Conservation (phyloP, 2,888 invertebrate species). For the Drosophila kambysellisi region DNA sequence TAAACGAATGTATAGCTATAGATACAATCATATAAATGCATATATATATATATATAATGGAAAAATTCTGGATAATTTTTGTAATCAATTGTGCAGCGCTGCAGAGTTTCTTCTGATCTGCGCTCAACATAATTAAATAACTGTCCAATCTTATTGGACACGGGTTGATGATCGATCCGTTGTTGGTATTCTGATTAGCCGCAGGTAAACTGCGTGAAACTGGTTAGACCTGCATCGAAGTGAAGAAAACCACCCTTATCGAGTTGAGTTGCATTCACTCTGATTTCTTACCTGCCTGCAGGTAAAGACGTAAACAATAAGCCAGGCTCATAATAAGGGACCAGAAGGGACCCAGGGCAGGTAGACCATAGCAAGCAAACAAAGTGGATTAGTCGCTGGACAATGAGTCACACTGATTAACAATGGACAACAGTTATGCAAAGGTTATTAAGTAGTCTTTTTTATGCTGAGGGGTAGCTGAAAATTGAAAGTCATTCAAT, state of each 20-base stretch:
- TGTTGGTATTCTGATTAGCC: slow-evolving; percentile 32
- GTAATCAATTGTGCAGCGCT: slow-evolving; percentile 23
- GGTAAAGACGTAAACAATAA: slow-evolving; percentile 63
- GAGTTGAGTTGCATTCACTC: slow-evolving; percentile 27
- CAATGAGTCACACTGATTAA: slow-evolving; percentile 67
- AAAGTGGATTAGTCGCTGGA: slow-evolving; percentile 52
- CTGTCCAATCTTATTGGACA: slow-evolving; percentile 60
- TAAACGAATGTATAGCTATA: slow-evolving; percentile 35
- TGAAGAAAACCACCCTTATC: slow-evolving; percentile 61
- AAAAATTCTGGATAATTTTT: slow-evolving; percentile 13
- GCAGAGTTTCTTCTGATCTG: slow-evolving; percentile 4
- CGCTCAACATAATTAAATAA: slow-evolving; percentile 28
- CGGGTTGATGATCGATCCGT: slow-evolving; percentile 11
- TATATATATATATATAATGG: neutral
- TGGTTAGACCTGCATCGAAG: slow-evolving; percentile 52
- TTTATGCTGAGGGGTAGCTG: slow-evolving; percentile 24
- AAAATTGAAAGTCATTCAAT: slow-evolving; percentile 39
- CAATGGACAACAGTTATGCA: slow-evolving; percentile 48
- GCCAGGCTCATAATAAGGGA: slow-evolving; percentile 21
- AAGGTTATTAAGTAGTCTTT: slow-evolving; percentile 22
- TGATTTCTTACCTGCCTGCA: slow-evolving; percentile 64
- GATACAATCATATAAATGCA: slow-evolving; percentile 20
- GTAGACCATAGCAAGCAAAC: slow-evolving; percentile 34
- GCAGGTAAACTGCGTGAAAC: slow-evolving; percentile 38
- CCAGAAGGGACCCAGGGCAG: slow-evolving; percentile 21